phyloP scores from a whole-genome alignment of 2,113 vertebrate species.

The Dermatemys mawii region DNA sequence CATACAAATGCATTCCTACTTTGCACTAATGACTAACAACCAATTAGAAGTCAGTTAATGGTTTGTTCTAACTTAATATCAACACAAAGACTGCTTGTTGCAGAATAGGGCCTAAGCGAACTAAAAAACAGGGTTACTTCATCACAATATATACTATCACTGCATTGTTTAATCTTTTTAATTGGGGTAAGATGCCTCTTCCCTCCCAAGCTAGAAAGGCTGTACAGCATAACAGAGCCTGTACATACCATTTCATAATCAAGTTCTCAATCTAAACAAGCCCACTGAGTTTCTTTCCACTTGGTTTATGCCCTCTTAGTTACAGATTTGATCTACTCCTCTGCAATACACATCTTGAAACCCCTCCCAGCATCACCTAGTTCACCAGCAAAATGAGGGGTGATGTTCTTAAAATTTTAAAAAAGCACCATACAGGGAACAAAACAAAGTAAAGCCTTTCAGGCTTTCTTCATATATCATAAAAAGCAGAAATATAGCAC shows the following conservation, averaged over 20 bases:
- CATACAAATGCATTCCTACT: neutral
- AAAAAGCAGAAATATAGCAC: accelerated
- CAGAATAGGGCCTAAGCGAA: too few species aligned
- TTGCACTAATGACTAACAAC: neutral
- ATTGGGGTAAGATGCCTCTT: neutral
- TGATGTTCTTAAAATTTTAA: neutral
- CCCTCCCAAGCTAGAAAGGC: neutral
- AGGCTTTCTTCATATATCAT: neutral
- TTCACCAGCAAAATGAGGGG: neutral
- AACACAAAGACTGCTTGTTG: too few species aligned
- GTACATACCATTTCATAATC: neutral
- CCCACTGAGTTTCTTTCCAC: neutral
- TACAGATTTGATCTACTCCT: neutral
- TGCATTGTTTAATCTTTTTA: neutral
- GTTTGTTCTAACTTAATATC: neutral
- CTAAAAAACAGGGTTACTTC: neutral
- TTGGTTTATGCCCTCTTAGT: neutral
- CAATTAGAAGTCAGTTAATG: neutral
- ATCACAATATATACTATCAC: neutral
- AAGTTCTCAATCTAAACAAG: neutral
- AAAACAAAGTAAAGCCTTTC: neutral
- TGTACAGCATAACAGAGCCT: neutral
- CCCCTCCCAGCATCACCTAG: neutral
- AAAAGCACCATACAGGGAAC: neutral
- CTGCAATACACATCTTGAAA: neutral